Evolutionary conservation across 2,797 vertebrate species (phyloP).

Genomic region (Tiaroga cobitis): DNA sequence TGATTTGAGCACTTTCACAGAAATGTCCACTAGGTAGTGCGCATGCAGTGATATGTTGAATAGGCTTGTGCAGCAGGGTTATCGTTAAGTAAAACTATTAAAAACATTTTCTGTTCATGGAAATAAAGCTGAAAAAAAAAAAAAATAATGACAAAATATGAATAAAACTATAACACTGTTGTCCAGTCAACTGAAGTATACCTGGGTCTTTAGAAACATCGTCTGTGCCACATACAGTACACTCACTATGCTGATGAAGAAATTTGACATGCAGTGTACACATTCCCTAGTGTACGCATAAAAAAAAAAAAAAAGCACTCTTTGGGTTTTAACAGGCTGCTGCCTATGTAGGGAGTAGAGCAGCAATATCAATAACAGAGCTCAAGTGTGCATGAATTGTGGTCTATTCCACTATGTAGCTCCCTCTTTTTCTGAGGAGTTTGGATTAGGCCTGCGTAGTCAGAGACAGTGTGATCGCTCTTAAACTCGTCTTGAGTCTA

Average conservation of each 20-base stretch:
- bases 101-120: too few species aligned
- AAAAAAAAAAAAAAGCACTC: neutral
- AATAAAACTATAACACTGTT: neutral
- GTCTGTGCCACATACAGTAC: neutral
- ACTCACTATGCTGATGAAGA: neutral
- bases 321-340: neutral
- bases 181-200: neutral
- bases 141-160: neutral
- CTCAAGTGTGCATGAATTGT: neutral
- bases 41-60: neutral
- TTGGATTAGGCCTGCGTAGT: conserved; percentile 11
- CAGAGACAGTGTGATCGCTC: conserved; percentile 60
- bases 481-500: conserved; percentile 67
- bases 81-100: too few species aligned
- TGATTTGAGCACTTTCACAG: neutral
- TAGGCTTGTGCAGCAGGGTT: neutral
- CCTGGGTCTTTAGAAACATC: neutral
- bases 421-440: conserved; percentile 12
- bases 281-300: neutral
- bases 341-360: neutral
- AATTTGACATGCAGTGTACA: neutral
- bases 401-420: neutral
- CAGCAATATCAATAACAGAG: neutral
- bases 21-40: neutral
- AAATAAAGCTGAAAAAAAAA: too few species aligned